Evolutionary conservation across 2,888 invertebrate species (phyloP).

Genomic region (Acleris laterana): DNA sequence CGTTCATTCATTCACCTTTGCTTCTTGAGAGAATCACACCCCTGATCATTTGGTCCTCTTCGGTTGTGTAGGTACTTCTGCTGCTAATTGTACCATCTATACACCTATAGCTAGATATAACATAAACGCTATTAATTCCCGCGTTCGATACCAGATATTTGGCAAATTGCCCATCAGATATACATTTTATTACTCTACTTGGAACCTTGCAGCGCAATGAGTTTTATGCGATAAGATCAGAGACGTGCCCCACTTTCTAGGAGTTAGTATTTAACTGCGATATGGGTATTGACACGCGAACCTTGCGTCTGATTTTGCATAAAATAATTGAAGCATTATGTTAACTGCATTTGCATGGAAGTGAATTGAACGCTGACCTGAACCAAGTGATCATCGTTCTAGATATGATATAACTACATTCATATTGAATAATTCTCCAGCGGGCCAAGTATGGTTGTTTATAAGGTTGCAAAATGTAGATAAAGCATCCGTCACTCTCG

Average conservation of each 20-base stretch:
- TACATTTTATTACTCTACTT: conserved; percentile 35
- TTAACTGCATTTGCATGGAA: background rate
- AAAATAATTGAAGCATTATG: background rate
- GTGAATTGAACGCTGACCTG: background rate
- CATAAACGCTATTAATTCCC: conserved; percentile 7
- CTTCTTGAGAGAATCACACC: no score
- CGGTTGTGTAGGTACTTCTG: no score
- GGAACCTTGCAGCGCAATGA: conserved; percentile 22
- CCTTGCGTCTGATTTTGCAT: background rate
- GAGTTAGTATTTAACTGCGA: background rate
- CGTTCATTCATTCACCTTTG: no score
- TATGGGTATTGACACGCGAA: background rate
- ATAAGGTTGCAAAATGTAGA: no score
- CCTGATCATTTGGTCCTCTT: no score
- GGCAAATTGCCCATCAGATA: conserved; percentile 36
- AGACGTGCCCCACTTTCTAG: conserved; percentile 4
- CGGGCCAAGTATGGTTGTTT: no score
- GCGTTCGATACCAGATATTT: conserved; percentile 26
- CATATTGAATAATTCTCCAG: no score
- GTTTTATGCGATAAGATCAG: conserved; percentile 18
- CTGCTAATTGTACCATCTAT: no score
- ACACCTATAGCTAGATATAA: background rate
- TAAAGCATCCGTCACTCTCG: no score
- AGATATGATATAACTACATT: no score
- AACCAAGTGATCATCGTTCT: no score